These are phyloP conservation scores for Batillaria attramentaria DNA, from an alignment of 1,140 invertebrate genomes.

Conservation along the genomic window DNA sequence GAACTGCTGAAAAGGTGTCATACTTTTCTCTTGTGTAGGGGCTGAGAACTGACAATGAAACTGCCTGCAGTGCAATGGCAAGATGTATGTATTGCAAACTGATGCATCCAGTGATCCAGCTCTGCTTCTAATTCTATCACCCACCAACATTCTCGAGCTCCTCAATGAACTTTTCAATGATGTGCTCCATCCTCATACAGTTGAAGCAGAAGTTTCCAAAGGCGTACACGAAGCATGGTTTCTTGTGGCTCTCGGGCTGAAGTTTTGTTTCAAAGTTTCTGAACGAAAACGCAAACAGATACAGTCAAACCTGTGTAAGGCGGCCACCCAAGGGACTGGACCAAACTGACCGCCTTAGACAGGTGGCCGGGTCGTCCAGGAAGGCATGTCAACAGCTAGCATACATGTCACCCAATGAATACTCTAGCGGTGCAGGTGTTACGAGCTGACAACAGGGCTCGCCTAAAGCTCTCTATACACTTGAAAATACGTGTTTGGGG, in stretches of 20 bases:
- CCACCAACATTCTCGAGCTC: slow-evolving; percentile 83
- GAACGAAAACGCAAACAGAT: slow-evolving; percentile 35
- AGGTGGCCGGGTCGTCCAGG: background rate
- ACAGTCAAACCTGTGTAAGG: background rate
- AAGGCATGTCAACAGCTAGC: background rate
- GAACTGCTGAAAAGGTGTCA: background rate
- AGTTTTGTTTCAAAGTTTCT: slow-evolving; percentile 85
- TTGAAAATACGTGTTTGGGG: no score
- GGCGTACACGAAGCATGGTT: slow-evolving; percentile 88
- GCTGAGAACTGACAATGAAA: background rate
- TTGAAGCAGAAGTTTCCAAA: slow-evolving; percentile 95
- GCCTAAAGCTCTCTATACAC: no score
- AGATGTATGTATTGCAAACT: background rate
- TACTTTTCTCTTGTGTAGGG: background rate
- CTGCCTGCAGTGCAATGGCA: background rate
- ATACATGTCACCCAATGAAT: no score
- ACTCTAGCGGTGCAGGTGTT: no score
- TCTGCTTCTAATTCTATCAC: no score
- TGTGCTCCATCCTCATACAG: slow-evolving; percentile 86
- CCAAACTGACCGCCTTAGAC: no score
- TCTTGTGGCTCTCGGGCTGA: slow-evolving; percentile 84
- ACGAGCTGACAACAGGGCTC: no score
- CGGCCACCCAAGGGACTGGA: no score
- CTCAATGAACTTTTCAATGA: slow-evolving; percentile 86
- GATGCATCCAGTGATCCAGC: background rate